Evolutionary conservation across 64 coral and sea anemone species (phyloP).

Genomic region (Astreopora myriophthalma): DNA sequence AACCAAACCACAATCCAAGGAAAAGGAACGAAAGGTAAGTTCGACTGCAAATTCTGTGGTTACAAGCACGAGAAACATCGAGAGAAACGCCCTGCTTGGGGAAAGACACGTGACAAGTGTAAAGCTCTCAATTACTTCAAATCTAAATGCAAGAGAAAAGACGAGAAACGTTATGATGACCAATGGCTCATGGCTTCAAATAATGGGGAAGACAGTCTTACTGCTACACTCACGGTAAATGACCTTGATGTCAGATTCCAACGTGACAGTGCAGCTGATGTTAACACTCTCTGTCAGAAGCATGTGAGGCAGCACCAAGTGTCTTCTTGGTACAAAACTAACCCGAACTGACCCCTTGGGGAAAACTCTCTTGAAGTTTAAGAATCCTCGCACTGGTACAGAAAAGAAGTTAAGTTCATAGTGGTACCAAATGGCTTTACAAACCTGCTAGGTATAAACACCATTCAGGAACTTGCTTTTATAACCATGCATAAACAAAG

Average conservation of each 20-base stretch:
- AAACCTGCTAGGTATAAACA: slow-evolving; percentile 24
- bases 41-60: background rate
- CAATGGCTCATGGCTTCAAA: background rate
- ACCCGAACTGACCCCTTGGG: slow-evolving; percentile 38
- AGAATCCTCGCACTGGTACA: background rate
- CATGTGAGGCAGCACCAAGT: slow-evolving; percentile 32
- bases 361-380: background rate
- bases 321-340: slow-evolving; percentile 52
- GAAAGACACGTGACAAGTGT: background rate
- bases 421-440: background rate
- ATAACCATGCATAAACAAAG: slow-evolving; percentile 31
- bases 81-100: background rate
- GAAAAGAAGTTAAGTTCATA: background rate
- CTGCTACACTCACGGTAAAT: background rate
- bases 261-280: slow-evolving; percentile 11
- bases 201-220: background rate
- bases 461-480: slow-evolving; percentile 66
- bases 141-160: background rate
- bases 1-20: background rate
- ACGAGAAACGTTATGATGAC: background rate
- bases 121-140: background rate
- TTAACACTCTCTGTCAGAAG: slow-evolving; percentile 45
- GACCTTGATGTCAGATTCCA: background rate
- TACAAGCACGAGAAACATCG: background rate
- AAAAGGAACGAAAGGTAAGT: background rate